Base-by-base conservation (phyloP, 2,113 vertebrate genomes). In the Lophochroa leadbeateri region DNA sequence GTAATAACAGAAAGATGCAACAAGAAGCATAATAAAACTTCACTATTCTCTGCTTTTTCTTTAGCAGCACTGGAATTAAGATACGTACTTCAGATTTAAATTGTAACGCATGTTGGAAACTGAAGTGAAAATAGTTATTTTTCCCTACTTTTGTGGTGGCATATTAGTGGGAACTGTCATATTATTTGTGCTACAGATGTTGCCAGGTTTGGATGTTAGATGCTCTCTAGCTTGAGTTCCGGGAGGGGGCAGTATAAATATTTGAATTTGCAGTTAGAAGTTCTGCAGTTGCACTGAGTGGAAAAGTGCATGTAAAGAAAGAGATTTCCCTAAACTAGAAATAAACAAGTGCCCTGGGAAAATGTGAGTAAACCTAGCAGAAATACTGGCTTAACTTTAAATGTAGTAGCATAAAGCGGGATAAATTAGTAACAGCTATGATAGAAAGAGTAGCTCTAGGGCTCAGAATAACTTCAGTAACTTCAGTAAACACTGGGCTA, bases 241-340 rank as follows among this genome's bases (percentile, higher is more conserved):
- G 3, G 46, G 53, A 96, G 94, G 46, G 92, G 89, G 94, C 91
- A 78, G 37, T 74, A 41, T 55, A 58, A 86, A 85, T 39, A 18
- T 18, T 79, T 33, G 77, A 61, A 82, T 91, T 61, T 61, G 72
- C 11, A 2, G 29, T 60, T 60, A 55, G 79, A 63, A 60, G 37
- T 88, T 55, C 39, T 50, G 41, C 29, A 11, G 0, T 46, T 31
- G n/a, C 31, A 28, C 41, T 4, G 29, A 65, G 44, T 20, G 53
- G 24, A 58, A 74, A 70, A 70, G 43, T 44, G 41, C 64, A 49
- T 35, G 21, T 46, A 75, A 46, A 67, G 41, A 89, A 76, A 29
- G 33, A 28, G 69, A 29, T 9, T 79, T 86, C 27, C 21, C n/a
- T 89, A 61, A 87, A 65, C 24, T 47, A 35, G 37, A 64, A 95